These are phyloP conservation scores for Melanotus villosus DNA, from an alignment of 2,888 invertebrate genomes.

Conservation along the genomic window DNA sequence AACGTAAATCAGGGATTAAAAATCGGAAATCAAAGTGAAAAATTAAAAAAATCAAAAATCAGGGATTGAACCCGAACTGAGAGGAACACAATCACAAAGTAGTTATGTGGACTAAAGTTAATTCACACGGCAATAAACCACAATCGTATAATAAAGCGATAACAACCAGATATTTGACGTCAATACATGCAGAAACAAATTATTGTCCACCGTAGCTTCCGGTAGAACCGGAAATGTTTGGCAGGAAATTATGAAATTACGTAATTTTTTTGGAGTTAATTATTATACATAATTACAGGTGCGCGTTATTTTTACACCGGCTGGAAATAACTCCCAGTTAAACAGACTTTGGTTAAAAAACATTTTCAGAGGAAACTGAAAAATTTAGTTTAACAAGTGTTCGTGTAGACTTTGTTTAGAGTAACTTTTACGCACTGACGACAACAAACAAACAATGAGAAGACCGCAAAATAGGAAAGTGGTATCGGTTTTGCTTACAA, in stretches of 20 bases:
- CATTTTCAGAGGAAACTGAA: no score
- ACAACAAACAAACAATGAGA: no score
- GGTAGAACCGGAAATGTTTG: constrained; percentile 23
- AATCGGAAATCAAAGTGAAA: no score
- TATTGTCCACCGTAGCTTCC: constrained; percentile 24
- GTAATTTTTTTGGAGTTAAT: neutral
- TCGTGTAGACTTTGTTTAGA: no score
- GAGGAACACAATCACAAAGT: neutral
- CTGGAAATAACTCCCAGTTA: no score
- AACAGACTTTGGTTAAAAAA: no score
- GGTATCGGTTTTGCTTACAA: no score
- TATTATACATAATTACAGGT: neutral
- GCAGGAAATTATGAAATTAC: constrained; percentile 31
- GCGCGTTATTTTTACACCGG: neutral
- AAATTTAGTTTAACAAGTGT: no score
- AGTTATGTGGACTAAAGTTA: constrained; percentile 18
- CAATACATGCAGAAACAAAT: constrained; percentile 33
- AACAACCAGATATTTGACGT: constrained; percentile 30
- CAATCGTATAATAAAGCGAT: constrained; percentile 28
- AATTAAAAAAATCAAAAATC: neutral
- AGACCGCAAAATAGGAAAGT: no score
- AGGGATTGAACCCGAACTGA: neutral
- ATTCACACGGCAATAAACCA: constrained; percentile 25
- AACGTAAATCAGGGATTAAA: no score
- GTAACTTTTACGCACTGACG: no score